Base-by-base conservation (phyloP, 2,888 invertebrate species). In the Limnephilus rhombicus region DNA sequence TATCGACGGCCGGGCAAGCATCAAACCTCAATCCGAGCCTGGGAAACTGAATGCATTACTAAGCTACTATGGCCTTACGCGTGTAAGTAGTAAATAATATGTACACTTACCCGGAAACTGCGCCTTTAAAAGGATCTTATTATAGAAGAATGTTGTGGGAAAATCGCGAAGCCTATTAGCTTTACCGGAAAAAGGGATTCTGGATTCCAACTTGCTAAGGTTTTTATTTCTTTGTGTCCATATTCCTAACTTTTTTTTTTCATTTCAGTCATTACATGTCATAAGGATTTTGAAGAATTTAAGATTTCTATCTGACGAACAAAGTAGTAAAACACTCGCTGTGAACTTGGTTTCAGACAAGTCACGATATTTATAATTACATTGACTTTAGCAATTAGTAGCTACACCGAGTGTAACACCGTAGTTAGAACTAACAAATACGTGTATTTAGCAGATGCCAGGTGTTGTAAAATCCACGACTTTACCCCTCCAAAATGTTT, bases 21-120 rank as follows among this genome's bases (percentile, higher is more conserved):
- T 37, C 68, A 89, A 89, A 89, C 88, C 88, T 86, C 85, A 85
- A 83, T 24, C 68, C 85, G 34, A 85, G 34, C 85, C 41, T 82
- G 85, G n/a, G 85, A 85, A 85, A 85, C 41, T 34, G 34, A 37
- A 85, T 85, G n/a, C 68, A 68, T 68, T 68, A 68, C 68, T 2
- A 0, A 0, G 53, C 53, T 7, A 18, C 53, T 15, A 24, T 3
- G 68, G 68, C 68, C 24, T 68, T 68, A 68, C 68, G 68, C 24
- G 68, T 68, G 68, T 68, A 68, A 68, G 24, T 68, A 68, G 68
- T n/a, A 68, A 68, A n/a, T n/a, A 68, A n/a, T n/a, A 68, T 68
- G 68, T 68, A 68, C 5, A 1, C 9, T 68, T 68, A 68, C 68
- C 68, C 68, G 68, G 68, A 68, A 68, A 68, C 68, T 68, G 68